Percentiles rank a stretch among this genome's conserved stretches.
phyloP scores from a whole-genome alignment of 2,797 vertebrate genomes.

The Hyperoplus lanceolatus region DNA sequence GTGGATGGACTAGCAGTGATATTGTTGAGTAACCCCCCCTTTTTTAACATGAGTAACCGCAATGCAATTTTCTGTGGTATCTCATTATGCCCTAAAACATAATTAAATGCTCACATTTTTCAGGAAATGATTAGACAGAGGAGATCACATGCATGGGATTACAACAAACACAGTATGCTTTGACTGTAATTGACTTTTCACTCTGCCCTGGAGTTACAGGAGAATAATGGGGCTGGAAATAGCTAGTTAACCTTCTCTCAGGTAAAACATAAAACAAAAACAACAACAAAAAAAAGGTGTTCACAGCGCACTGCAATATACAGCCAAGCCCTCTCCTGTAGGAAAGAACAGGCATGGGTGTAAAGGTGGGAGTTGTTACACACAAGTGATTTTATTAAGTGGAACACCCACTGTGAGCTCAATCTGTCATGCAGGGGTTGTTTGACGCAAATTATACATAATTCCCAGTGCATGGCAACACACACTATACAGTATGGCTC shows the following conservation, averaged over 20 bases:
- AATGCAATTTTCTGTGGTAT: slow-evolving; percentile 55
- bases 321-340: slow-evolving; percentile 52
- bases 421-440: slow-evolving; percentile 71
- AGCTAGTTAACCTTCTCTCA: slow-evolving; percentile 82
- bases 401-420: slow-evolving; percentile 76
- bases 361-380: slow-evolving; percentile 70
- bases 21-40: slow-evolving; percentile 51
- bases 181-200: slow-evolving; percentile 80
- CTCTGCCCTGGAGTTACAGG: slow-evolving; percentile 74
- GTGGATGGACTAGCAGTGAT: slow-evolving; percentile 54
- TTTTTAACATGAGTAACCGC: slow-evolving; percentile 11
- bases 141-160: slow-evolving; percentile 58
- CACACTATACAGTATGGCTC: slow-evolving; percentile 28
- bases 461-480: slow-evolving; percentile 66
- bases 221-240: slow-evolving; percentile 81
- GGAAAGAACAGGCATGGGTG: slow-evolving; percentile 60
- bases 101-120: slow-evolving; percentile 75
- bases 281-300: slow-evolving; percentile 52
- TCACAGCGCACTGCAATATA: slow-evolving; percentile 40
- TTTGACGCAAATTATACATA: slow-evolving; percentile 78
- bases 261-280: slow-evolving; percentile 77
- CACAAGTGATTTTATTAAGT: slow-evolving; percentile 80
- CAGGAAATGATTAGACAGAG: slow-evolving; percentile 60
- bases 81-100: slow-evolving; percentile 74
- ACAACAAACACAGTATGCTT: slow-evolving; percentile 71